Conservation (phyloP, 2,888 invertebrate genomes). For the Morpho achilles region DNA sequence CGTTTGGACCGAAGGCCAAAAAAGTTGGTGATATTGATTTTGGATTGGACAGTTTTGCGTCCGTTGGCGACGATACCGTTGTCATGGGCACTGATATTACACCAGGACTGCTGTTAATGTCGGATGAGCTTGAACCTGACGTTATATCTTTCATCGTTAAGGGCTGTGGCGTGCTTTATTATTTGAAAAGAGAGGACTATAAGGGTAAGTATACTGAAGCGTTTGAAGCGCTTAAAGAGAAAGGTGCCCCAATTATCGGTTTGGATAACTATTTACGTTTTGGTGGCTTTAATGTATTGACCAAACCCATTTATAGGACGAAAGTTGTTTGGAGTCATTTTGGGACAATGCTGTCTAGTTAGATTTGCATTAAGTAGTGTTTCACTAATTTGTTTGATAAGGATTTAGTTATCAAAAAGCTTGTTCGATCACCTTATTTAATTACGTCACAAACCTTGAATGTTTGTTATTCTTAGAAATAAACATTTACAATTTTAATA, state of each 20-base stretch:
- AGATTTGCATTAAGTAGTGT: neutral
- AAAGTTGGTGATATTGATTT: neutral
- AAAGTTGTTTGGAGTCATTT: conserved; percentile 35
- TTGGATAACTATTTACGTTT: neutral
- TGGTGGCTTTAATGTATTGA: neutral
- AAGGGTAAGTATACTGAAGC: neutral
- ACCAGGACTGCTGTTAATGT: neutral
- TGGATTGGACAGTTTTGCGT: conserved; percentile 1
- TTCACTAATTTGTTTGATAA: no score
- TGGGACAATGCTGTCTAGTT: conserved; percentile 40
- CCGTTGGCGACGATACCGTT: neutral
- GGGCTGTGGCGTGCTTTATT: neutral
- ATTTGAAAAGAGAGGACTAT: neutral
- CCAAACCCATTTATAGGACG: conserved; percentile 10
- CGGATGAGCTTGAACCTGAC: neutral
- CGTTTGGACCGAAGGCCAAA: neutral
- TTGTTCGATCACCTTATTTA: no score
- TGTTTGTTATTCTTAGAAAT: neutral
- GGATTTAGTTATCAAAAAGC: no score
- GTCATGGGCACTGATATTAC: neutral
- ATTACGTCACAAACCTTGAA: neutral
- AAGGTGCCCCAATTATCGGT: neutral
- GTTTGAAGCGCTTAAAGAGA: neutral
- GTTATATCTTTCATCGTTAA: neutral
- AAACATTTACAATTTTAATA: no score